A percentile compares a stretch with the other conserved stretches of the same genome.
These are phyloP conservation scores for Pelagia noctiluca DNA, from an alignment of 30 jellyfish, hydroid and myxozoan species.

Conservation along the genomic window DNA sequence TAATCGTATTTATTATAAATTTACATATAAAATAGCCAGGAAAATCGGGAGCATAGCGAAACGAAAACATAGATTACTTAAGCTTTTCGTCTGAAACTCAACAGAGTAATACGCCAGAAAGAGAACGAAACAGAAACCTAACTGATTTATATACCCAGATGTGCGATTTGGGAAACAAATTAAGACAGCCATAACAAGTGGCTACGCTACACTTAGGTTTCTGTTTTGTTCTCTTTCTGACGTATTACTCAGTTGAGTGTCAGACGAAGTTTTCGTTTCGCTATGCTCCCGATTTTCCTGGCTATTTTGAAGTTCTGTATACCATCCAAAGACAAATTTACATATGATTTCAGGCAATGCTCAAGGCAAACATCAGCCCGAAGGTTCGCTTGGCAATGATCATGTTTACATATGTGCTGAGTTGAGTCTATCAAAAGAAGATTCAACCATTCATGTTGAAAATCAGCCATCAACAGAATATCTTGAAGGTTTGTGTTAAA, in stretches of 20 bases:
- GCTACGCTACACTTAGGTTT: no score
- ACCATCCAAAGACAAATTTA: background rate
- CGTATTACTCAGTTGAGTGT: background rate
- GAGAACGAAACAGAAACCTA: no score
- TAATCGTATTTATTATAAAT: no score
- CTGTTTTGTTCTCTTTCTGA: background rate
- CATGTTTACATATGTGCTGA: constrained; percentile 53
- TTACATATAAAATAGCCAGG: no score
- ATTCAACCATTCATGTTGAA: background rate
- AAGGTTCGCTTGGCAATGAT: constrained; percentile 73
- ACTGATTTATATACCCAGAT: no score
- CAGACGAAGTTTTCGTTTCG: background rate
- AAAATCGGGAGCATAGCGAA: no score
- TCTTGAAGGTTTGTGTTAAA: constrained; percentile 29
- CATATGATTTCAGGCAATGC: constrained; percentile 61
- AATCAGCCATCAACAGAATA: constrained; percentile 44
- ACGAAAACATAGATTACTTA: no score
- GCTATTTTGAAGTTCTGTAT: background rate
- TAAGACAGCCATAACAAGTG: no score
- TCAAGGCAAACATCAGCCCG: constrained; percentile 77
- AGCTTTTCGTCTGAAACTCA: no score
- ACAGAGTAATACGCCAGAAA: no score
- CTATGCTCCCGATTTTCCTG: background rate
- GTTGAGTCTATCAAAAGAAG: background rate
- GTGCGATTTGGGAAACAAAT: no score